Percentiles rank a stretch among this genome's conserved stretches.
Conservation (phyloP, 2,113 vertebrate genomes). For the Trogon melanurus region DNA sequence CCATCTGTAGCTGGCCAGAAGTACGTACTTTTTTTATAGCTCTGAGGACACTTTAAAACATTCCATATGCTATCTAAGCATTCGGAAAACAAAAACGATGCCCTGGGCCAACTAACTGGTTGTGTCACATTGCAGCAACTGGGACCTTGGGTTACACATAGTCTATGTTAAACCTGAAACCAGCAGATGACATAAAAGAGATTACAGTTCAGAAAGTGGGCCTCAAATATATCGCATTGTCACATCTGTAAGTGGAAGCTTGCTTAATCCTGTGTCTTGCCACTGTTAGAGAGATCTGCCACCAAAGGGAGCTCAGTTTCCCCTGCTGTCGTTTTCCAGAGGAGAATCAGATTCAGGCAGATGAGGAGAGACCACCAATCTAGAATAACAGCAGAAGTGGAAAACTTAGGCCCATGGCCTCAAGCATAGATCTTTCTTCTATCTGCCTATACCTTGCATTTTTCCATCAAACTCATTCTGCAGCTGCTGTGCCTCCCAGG, state of each 20-base stretch:
- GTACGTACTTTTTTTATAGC: neutral
- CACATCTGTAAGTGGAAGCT: neutral
- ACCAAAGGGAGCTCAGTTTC: neutral
- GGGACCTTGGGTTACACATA: neutral
- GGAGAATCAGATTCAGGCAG: neutral
- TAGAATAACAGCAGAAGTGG: neutral
- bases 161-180: neutral
- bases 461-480: neutral
- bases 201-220: neutral
- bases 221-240: neutral
- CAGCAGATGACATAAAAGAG: neutral
- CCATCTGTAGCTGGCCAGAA: neutral
- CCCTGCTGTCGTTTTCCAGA: neutral
- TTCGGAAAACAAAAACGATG: neutral
- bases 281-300: neutral
- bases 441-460: neutral
- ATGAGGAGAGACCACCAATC: neutral
- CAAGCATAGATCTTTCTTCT: rapidly evolving
- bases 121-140: neutral
- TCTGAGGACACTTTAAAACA: neutral
- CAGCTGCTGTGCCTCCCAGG: neutral
- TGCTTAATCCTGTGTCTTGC: neutral
- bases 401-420: neutral
- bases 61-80: neutral
- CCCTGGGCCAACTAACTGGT: neutral